Conservation (phyloP, 2,113 vertebrate genomes). For the Sapayoa aenigma region DNA sequence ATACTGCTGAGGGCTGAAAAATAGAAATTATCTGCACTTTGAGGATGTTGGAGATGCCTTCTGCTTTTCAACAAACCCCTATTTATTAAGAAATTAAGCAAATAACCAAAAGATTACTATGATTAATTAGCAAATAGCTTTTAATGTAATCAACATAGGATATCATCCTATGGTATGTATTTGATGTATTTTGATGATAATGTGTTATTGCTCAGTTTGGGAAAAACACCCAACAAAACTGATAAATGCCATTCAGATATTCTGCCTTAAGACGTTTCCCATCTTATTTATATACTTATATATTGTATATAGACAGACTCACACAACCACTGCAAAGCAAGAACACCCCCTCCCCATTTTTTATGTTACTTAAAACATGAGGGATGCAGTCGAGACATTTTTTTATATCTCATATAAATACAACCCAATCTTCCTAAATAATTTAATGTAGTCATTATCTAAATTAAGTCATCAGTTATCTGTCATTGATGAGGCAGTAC, state of each 20-base stretch:
- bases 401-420: fast-evolving
- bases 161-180: fast-evolving
- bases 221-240: not conserved
- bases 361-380: not conserved
- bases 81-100: not conserved
- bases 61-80: not conserved
- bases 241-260: not conserved
- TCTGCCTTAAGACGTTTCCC: not conserved
- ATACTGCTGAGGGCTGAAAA: not conserved
- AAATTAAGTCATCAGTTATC: not conserved
- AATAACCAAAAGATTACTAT: not conserved
- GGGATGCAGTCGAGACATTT: not conserved
- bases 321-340: not conserved
- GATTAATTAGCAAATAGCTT: not conserved
- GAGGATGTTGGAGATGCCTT: not conserved
- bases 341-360: not conserved
- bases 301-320: not conserved
- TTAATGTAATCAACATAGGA: not conserved
- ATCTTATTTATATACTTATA: not conserved
- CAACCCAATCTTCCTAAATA: not conserved
- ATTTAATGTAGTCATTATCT: not conserved
- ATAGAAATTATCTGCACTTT: fast-evolving
- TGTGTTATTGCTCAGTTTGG: fast-evolving
- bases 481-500: not conserved
- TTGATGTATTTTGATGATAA: not conserved